Percentiles rank a stretch among this genome's conserved stretches.
phyloP scores from a whole-genome alignment of 2,113 vertebrate genomes.

The Antechinus stuartii region DNA sequence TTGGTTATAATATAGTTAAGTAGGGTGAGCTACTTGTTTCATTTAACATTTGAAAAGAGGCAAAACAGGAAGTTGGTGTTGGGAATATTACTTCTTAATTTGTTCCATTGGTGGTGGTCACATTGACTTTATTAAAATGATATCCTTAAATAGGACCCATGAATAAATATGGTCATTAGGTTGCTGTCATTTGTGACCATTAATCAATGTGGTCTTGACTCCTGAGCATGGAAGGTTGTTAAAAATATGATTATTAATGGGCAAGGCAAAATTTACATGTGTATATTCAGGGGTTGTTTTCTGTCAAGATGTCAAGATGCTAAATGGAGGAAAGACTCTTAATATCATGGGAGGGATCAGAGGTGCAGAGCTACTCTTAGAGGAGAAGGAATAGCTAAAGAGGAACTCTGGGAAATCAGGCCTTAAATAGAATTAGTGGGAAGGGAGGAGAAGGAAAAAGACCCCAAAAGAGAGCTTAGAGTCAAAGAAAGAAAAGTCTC shows the following conservation, averaged over 20 bases:
- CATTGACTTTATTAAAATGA: conserved; percentile 59
- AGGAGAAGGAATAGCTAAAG: neutral
- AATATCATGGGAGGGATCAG: neutral
- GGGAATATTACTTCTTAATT: neutral
- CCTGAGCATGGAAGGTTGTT: conserved; percentile 17
- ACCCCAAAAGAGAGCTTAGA: neutral
- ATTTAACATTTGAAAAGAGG: neutral
- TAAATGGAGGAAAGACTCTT: conserved; percentile 1
- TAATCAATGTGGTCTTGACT: neutral
- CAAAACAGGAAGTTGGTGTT: neutral
- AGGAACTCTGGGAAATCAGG: neutral
- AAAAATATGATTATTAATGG: neutral
- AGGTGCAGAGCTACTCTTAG: neutral
- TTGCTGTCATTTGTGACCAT: conserved; percentile 35
- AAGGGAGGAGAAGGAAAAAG: neutral
- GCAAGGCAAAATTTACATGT: neutral
- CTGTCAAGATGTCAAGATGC: neutral
- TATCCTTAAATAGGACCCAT: conserved; percentile 51
- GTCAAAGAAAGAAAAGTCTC: neutral
- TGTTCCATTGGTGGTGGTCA: conserved; percentile 9
- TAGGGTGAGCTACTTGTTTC: neutral
- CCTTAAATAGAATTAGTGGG: neutral
- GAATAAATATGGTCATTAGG: conserved; percentile 48
- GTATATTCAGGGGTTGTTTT: conserved; percentile 4
- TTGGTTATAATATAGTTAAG: neutral